Evolutionary conservation across 37 sponge, comb jelly and placozoan genomes (phyloP).

Genomic region (Trichoplax adhaerens): DNA sequence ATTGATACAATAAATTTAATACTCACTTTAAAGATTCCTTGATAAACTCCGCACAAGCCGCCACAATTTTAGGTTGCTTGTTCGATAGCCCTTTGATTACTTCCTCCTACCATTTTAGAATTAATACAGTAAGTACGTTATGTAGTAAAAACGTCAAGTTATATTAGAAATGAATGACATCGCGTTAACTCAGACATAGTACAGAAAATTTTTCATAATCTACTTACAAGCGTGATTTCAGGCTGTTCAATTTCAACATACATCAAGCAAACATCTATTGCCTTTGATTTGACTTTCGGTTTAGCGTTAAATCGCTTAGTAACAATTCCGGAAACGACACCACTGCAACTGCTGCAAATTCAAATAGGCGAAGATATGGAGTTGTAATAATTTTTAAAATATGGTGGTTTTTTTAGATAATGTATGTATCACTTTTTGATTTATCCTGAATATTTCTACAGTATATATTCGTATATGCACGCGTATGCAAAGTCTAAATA

Average conservation of each 20-base stretch:
- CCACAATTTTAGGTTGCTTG: constrained; percentile 91
- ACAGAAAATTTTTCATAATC: not conserved
- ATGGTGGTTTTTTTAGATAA: not conserved
- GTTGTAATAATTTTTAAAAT: not conserved
- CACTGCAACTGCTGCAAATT: constrained; percentile 29
- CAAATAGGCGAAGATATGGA: not conserved
- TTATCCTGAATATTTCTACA: not conserved
- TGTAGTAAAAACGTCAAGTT: no score
- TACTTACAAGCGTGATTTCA: constrained; percentile 39
- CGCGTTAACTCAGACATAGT: no score
- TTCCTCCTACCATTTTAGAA: constrained; percentile 28
- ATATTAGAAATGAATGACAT: no score
- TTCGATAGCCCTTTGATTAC: constrained; percentile 43
- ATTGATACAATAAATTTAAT: not conserved
- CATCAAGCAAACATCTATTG: constrained; percentile 51
- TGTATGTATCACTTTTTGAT: not conserved
- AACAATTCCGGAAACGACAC: constrained; percentile 69
- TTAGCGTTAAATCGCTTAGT: constrained; percentile 74
- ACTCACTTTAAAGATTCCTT: constrained; percentile 39
- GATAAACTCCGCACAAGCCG: constrained; percentile 41
- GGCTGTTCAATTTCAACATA: constrained; percentile 82
- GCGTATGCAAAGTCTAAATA: not conserved
- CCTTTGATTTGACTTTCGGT: constrained; percentile 67
- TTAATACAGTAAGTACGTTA: no score
- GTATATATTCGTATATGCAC: not conserved